A percentile compares a stretch with the other conserved stretches of the same genome.
Evolutionary conservation across 2,797 vertebrate genomes (phyloP).

Genomic region (Cephalopachus bancanus): DNA sequence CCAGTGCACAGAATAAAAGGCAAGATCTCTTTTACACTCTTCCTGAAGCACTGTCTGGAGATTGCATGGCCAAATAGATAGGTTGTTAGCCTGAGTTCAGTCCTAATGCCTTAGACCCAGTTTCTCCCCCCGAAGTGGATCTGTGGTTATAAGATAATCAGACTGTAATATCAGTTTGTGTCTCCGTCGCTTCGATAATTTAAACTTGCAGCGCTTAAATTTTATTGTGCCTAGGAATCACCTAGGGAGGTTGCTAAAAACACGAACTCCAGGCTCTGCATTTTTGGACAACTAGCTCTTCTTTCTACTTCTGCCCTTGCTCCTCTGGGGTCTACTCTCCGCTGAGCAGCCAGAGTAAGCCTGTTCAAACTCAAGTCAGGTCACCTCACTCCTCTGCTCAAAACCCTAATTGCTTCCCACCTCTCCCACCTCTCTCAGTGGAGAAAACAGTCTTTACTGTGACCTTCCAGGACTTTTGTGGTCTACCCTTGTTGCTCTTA

Average conservation of each 20-base stretch:
- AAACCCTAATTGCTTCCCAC: neutral
- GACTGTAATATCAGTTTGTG: slow-evolving; percentile 22
- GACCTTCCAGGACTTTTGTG: neutral
- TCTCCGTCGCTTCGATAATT: slow-evolving; percentile 36
- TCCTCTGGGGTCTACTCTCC: neutral
- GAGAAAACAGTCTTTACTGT: neutral
- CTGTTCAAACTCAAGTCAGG: neutral
- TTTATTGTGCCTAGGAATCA: slow-evolving; percentile 47
- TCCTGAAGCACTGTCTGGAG: slow-evolving; percentile 14
- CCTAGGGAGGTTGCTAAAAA: neutral
- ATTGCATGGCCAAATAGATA: neutral
- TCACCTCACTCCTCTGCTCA: neutral
- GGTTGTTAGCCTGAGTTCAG: slow-evolving; percentile 30
- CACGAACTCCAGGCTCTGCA: neutral
- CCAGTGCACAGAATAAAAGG: neutral
- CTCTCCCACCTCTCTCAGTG: neutral
- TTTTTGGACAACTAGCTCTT: slow-evolving; percentile 49
- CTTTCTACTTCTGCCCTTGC: neutral
- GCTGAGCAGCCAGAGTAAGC: neutral
- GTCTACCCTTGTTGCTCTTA: neutral
- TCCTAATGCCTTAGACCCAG: neutral
- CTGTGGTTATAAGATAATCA: slow-evolving; percentile 41
- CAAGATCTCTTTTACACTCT: neutral
- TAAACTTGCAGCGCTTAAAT: neutral
- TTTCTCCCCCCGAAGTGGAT: neutral